Percentiles rank a stretch among this genome's conserved stretches.
These are phyloP conservation scores for Ecdyonurus torrentis DNA, from an alignment of 2,888 invertebrate species.

Conservation along the genomic window DNA sequence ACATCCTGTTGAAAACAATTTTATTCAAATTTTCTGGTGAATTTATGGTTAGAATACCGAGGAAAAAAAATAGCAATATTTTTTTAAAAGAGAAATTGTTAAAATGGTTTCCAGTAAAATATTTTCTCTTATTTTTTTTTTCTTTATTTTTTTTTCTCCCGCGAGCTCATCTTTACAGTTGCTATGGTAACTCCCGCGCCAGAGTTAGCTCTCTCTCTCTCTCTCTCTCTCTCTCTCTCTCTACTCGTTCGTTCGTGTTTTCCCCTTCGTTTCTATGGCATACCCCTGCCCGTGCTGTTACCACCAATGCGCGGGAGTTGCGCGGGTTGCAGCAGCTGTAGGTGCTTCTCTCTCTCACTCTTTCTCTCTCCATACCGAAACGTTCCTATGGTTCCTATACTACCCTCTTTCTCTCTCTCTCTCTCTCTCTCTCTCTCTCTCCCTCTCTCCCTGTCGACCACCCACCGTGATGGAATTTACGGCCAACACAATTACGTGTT, in stretches of 20 bases:
- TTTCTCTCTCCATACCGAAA: not conserved
- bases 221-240: constrained; percentile 17
- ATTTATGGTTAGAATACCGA: no score
- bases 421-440: not conserved
- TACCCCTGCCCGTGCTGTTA: not conserved
- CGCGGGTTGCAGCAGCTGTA: not conserved
- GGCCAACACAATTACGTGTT: constrained; percentile 12
- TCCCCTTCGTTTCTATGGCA: constrained; percentile 27
- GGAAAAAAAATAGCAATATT: no score
- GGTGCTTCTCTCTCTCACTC: not conserved
- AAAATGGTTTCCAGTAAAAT: no score
- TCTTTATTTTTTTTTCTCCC: not conserved
- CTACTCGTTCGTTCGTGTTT: constrained; percentile 32
- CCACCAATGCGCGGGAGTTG: not conserved
- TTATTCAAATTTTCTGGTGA: no score
- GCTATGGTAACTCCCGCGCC: constrained; percentile 31
- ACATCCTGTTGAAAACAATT: no score
- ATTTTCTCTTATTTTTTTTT: no score
- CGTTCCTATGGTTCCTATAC: not conserved
- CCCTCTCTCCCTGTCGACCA: not conserved
- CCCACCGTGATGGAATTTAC: constrained; percentile 11
- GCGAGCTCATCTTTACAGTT: constrained; percentile 19
- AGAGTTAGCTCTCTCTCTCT: not conserved
- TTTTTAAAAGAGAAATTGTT: no score
- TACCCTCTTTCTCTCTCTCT: not conserved